These are phyloP conservation scores for Zaprionus bogoriensis DNA, from an alignment of 2,888 invertebrate genomes.

Conservation along the genomic window DNA sequence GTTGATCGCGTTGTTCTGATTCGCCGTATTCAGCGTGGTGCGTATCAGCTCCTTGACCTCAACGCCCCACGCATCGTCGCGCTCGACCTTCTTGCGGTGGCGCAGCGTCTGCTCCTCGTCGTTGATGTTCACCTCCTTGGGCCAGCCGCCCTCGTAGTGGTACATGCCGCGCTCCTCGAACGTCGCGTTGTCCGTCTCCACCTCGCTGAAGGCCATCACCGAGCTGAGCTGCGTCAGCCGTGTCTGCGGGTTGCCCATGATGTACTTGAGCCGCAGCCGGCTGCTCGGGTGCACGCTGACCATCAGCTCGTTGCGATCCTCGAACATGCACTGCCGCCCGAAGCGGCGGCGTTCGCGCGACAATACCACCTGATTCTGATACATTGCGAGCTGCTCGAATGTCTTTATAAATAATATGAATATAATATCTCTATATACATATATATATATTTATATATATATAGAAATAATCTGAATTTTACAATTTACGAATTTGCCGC, in stretches of 20 bases:
- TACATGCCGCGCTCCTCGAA: constrained; percentile 85
- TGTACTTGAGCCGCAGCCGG: constrained; percentile 83
- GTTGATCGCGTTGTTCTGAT: constrained; percentile 91
- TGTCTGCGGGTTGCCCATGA: constrained; percentile 86
- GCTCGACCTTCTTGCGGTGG: constrained; percentile 90
- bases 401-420: too few relatives aligned
- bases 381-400: constrained; percentile 31
- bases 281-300: constrained; percentile 86
- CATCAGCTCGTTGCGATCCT: constrained; percentile 86
- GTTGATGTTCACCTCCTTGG: constrained; percentile 87
- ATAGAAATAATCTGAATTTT: too few relatives aligned
- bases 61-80: constrained; percentile 89
- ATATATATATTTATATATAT: too few relatives aligned
- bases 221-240: constrained; percentile 85
- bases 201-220: constrained; percentile 70
- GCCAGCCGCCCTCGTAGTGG: constrained; percentile 93
- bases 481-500: too few relatives aligned
- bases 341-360: constrained; percentile 86
- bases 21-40: constrained; percentile 45
- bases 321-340: constrained; percentile 89
- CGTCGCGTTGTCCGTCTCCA: constrained; percentile 80
- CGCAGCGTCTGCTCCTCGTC: constrained; percentile 89
- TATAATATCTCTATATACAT: too few relatives aligned
- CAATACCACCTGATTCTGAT: constrained; percentile 69
- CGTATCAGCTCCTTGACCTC: constrained; percentile 83